Base-by-base conservation (phyloP, 2,888 invertebrate genomes). In the Xestia ashworthii region DNA sequence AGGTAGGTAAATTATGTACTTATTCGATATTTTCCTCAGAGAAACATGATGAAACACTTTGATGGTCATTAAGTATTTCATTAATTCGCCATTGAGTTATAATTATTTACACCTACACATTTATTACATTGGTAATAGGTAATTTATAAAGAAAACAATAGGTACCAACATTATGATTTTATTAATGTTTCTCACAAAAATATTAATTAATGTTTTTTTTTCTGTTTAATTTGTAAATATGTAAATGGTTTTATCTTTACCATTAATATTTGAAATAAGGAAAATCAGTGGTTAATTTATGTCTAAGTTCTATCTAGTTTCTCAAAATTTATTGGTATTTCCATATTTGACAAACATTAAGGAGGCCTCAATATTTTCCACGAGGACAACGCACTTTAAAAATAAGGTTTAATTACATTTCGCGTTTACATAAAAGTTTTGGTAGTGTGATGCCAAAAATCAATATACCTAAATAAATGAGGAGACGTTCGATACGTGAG, bases 381-480 rank as follows among this genome's bases (percentile, higher is more conserved):
- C 22, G 86, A 87, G 88, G 86, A 87, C 89, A 88, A 87, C 89
- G 88, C 82, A 75, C 88, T 88, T 79, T 16, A 55, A 75, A 85
- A 85, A 85, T 76, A 78, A 76, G 48, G 75, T 76, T 84, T 89
- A 89, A 90, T 90, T 90, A 90, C 90, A 81, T 89, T 89, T 93
- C 91, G 89, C 93, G 90, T 92, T 93, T 90, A 91, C 92, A 92
- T 89, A 93, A 91, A 91, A 93, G 82, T 91, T 93, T 93, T 93
- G 92, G 91, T 94, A 91, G 92, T 89, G 92, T 92, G 92, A 93
- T 94, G 93, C 90, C 90, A 91, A 94, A 94, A 95, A 95, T 94
- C 94, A 95, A 95, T 94, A 95, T 79, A 89, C 90, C 93, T 91
- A 92, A 92, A 92, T 92, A 90, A 91, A 93, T 92, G 92, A 91